Percentiles rank a stretch among this genome's conserved stretches.
Evolutionary conservation across 2,113 vertebrate genomes (phyloP).

Genomic region (Sialia sialis): DNA sequence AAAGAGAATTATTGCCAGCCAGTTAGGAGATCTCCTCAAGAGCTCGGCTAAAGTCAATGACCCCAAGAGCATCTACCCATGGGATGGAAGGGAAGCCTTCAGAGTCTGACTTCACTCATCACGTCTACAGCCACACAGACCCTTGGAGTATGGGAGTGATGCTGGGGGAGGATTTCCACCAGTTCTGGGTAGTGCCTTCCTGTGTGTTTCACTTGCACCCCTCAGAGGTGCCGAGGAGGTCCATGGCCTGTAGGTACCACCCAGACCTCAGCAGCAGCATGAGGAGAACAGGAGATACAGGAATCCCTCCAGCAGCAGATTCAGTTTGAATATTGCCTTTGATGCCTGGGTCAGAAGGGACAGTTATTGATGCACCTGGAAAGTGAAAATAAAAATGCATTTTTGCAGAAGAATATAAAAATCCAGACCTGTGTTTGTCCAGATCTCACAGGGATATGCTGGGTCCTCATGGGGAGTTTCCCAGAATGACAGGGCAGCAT

Average conservation of each 20-base stretch:
- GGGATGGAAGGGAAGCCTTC: background rate
- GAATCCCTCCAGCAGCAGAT: background rate
- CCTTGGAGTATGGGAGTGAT: background rate
- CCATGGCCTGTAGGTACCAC: background rate
- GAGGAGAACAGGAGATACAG: background rate
- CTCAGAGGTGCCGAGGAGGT: background rate
- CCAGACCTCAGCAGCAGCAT: background rate
- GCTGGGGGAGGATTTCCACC: background rate
- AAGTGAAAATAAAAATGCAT: background rate
- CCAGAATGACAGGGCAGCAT: too few species aligned
- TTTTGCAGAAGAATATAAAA: background rate
- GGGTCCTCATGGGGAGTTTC: background rate
- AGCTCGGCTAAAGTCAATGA: background rate
- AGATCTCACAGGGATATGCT: background rate
- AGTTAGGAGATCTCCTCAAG: background rate
- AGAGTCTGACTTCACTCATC: background rate
- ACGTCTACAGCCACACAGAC: background rate
- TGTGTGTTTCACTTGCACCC: background rate
- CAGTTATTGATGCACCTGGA: background rate
- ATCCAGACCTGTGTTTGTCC: background rate
- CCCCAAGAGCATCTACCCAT: fast-evolving
- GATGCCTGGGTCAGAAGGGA: background rate
- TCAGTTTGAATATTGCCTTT: background rate
- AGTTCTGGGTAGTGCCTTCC: background rate
- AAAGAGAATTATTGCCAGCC: background rate